phyloP scores from a whole-genome alignment of 1,140 invertebrate genomes.

The Leptestheria dahalacensis region DNA sequence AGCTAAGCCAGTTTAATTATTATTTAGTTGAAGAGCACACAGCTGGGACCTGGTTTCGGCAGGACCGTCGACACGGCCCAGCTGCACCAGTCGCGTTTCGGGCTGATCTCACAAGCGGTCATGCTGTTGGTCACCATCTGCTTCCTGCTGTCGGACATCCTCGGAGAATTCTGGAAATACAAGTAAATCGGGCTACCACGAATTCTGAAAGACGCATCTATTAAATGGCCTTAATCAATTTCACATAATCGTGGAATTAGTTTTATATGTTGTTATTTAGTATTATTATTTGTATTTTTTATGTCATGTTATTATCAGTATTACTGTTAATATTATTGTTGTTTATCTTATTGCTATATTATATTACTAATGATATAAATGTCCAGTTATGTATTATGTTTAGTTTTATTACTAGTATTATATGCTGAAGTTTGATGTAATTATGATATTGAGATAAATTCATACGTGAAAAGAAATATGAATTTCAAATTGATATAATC shows the following conservation, averaged over 20 bases:
- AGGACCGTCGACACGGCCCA: conserved; percentile 60
- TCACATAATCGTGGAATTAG: neutral
- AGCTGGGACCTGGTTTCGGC: neutral
- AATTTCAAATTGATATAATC: too few species aligned
- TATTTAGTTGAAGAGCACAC: neutral
- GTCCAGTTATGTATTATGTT: conserved; percentile 2
- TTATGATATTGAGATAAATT: too few species aligned
- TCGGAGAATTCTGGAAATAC: conserved; percentile 80
- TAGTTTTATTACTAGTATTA: too few species aligned
- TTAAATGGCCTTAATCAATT: neutral
- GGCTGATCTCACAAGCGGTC: conserved; percentile 71
- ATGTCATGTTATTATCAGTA: too few species aligned
- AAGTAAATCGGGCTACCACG: conserved; percentile 47
- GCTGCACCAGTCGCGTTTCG: conserved; percentile 73
- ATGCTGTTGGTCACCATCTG: conserved; percentile 68
- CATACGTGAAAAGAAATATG: too few species aligned
- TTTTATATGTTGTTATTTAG: too few species aligned
- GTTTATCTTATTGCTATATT: too few species aligned
- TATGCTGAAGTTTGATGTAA: too few species aligned
- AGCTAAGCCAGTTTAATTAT: neutral
- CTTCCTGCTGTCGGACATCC: conserved; percentile 75
- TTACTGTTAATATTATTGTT: too few species aligned
- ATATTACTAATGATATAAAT: too few species aligned
- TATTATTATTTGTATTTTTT: too few species aligned
- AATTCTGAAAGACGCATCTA: neutral